Percentiles rank a stretch among this genome's conserved stretches.
phyloP scores from a whole-genome alignment of 2,888 invertebrate genomes.

The Heliconius erato region DNA sequence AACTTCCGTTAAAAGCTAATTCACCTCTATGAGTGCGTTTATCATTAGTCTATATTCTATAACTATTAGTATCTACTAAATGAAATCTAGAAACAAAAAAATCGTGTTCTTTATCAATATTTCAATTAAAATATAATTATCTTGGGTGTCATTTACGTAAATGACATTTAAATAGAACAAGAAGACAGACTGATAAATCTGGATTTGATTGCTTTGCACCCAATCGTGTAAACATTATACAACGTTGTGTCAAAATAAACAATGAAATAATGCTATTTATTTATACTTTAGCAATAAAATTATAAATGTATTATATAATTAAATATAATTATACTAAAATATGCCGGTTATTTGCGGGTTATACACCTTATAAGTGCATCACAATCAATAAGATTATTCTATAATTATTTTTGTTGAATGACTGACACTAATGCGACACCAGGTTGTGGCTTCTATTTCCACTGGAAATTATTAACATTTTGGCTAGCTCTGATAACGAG shows the following conservation, averaged over 20 bases:
- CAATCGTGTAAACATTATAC: neutral
- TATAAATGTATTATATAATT: no score
- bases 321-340: no score
- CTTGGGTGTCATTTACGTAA: neutral
- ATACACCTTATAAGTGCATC: no score
- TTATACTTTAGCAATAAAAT: neutral
- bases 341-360: no score
- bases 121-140: neutral
- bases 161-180: slow-evolving; percentile 1
- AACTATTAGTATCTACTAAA: neutral
- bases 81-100: neutral
- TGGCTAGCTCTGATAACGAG: neutral
- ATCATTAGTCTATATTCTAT: neutral
- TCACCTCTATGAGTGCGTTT: neutral
- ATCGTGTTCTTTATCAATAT: neutral
- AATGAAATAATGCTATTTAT: neutral
- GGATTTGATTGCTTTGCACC: neutral
- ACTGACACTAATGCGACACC: neutral
- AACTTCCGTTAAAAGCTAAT: neutral
- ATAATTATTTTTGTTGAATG: no score
- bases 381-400: no score
- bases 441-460: neutral
- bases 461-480: neutral
- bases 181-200: slow-evolving; percentile 1
- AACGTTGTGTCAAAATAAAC: neutral